A percentile compares a stretch with the other conserved stretches of the same genome.
Conservation (phyloP, 2,888 invertebrate species). For the Diaperis boleti region DNA sequence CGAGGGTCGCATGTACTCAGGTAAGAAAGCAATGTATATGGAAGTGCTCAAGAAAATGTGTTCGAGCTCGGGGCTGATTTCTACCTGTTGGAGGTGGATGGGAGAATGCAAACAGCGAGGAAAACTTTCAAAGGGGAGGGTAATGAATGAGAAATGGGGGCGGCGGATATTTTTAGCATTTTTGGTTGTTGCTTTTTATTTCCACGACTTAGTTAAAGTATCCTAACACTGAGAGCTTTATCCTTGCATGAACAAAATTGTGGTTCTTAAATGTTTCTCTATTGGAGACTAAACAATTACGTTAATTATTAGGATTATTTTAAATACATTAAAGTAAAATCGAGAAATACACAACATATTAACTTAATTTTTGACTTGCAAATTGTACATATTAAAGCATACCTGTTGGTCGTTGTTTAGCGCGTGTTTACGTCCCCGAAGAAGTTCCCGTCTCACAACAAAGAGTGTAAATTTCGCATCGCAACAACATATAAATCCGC, state of each 20-base stretch:
- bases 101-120: not conserved
- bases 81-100: constrained; percentile 38
- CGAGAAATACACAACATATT: too few relatives aligned
- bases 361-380: too few relatives aligned
- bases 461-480: constrained; percentile 56
- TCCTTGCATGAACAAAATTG: too few relatives aligned
- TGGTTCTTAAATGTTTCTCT: too few relatives aligned
- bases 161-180: not conserved
- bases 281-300: too few relatives aligned
- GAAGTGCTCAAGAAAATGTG: constrained; percentile 36
- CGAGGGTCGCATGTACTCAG: constrained; percentile 39
- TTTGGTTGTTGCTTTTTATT: too few relatives aligned
- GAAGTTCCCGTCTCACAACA: constrained; percentile 4
- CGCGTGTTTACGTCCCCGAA: not conserved
- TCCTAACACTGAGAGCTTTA: too few relatives aligned
- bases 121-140: not conserved
- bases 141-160: not conserved
- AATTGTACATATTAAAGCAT: not conserved
- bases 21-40: constrained; percentile 38
- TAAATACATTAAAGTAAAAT: too few relatives aligned
- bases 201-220: too few relatives aligned
- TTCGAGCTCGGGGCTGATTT: constrained; percentile 7
- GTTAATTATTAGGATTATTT: too few relatives aligned
- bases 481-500: constrained; percentile 48
- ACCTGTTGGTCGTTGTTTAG: not conserved